Percentiles rank a stretch among this genome's conserved stretches.
Evolutionary conservation across 2,797 vertebrate genomes (phyloP).

Genomic region (Sandelia bainsii): DNA sequence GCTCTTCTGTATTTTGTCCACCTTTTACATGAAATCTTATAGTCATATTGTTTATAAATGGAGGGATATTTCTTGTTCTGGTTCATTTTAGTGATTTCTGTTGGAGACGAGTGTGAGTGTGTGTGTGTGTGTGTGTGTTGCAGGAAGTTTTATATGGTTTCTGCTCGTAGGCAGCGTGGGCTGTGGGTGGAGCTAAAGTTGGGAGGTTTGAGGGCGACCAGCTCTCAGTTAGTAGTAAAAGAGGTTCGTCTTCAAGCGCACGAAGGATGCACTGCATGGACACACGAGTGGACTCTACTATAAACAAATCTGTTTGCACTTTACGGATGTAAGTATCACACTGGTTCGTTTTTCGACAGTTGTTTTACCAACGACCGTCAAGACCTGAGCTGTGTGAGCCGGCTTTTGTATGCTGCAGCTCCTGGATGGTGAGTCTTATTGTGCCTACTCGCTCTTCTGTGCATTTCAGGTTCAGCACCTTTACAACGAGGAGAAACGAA

Average conservation of each 20-base stretch:
- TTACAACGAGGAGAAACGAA: not conserved
- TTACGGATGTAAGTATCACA: constrained; percentile 33
- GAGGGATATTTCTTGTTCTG: no score
- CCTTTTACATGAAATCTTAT: no score
- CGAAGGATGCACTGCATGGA: constrained; percentile 37
- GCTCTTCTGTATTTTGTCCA: no score
- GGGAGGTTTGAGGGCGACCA: constrained; percentile 3
- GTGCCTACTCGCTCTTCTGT: not conserved
- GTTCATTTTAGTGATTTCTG: no score
- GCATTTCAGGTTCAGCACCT: constrained; percentile 51
- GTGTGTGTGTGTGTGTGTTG: no score
- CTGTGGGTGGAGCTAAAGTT: constrained; percentile 70
- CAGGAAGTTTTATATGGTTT: not conserved
- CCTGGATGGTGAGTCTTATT: constrained; percentile 51
- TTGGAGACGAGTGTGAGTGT: no score
- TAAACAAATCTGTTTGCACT: not conserved
- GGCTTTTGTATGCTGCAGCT: constrained; percentile 6
- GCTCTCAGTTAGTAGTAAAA: constrained; percentile 25
- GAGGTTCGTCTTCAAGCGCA: constrained; percentile 33
- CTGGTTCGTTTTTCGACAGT: not conserved
- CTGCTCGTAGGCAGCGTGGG: constrained; percentile 45
- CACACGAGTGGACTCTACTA: constrained; percentile 1
- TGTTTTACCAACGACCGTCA: not conserved
- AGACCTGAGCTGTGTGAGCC: constrained; percentile 5
- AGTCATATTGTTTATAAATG: no score